phyloP scores from a whole-genome alignment of 2,113 vertebrate genomes.

The Rhinopomastus cyanomelas region DNA sequence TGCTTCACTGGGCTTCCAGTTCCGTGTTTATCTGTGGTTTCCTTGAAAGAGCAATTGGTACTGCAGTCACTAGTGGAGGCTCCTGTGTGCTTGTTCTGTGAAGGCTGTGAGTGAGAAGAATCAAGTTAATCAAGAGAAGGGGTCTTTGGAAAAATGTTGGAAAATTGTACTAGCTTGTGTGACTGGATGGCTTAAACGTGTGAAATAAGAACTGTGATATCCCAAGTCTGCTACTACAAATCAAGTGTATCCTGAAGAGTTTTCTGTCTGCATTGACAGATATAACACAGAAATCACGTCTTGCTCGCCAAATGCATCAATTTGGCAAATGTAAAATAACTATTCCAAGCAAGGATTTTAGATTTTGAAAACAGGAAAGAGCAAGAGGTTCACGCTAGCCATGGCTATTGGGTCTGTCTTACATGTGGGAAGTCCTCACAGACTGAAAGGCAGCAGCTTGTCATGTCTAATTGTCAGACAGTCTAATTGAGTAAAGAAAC shows the following conservation, averaged over 20 bases:
- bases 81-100: background rate
- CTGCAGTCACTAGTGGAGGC: background rate
- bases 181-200: background rate
- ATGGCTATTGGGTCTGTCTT: background rate
- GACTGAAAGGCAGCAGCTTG: background rate
- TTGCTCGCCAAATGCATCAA: background rate
- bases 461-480: background rate
- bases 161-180: background rate
- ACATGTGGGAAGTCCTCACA: background rate
- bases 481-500: background rate
- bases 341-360: background rate
- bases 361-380: background rate
- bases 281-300: background rate
- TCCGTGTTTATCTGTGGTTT: background rate
- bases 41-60: background rate
- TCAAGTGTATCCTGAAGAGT: background rate
- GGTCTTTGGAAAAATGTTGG: background rate
- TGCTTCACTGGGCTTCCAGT: background rate
- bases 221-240: background rate
- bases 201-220: background rate
- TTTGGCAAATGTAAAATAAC: background rate
- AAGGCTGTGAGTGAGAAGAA: accelerated
- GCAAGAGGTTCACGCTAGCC: background rate
- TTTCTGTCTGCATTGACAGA: background rate
- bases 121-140: background rate